These are phyloP conservation scores for Scelioninae gen. 1 DNA, from an alignment of 2,888 invertebrate genomes.

Conservation along the genomic window DNA sequence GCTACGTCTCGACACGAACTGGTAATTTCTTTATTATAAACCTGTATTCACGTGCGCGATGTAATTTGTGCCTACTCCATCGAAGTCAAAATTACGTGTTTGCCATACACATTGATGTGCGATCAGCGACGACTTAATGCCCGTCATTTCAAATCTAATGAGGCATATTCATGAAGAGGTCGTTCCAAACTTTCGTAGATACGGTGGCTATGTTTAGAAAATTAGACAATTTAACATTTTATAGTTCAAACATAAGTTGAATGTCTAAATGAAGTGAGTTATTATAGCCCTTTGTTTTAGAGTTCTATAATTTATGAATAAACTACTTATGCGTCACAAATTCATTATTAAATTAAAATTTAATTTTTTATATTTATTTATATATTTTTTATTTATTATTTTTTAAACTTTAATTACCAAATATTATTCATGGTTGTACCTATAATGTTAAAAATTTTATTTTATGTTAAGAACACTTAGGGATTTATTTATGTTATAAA, in stretches of 20 bases:
- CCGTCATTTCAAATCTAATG: constrained; percentile 41
- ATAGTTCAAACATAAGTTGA: constrained; percentile 6
- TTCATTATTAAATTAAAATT: neutral
- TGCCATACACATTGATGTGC: constrained; percentile 43
- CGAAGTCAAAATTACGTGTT: constrained; percentile 50
- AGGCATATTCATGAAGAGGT: constrained; percentile 32
- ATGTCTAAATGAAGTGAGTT: neutral
- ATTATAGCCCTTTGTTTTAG: neutral
- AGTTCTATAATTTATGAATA: neutral
- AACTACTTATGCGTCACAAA: neutral
- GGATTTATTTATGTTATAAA: too few relatives aligned
- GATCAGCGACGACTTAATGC: constrained; percentile 41
- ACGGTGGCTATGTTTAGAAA: constrained; percentile 9
- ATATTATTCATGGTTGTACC: too few relatives aligned
- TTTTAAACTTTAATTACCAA: too few relatives aligned
- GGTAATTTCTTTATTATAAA: constrained; percentile 60
- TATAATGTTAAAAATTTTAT: neutral
- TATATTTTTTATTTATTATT: neutral
- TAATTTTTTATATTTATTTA: neutral
- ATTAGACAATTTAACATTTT: constrained; percentile 24
- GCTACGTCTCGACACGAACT: constrained; percentile 7
- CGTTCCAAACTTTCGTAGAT: constrained; percentile 20
- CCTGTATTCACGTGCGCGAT: constrained; percentile 53
- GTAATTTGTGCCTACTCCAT: constrained; percentile 51
- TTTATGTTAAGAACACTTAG: neutral